These are phyloP conservation scores for Scatophagus argus DNA, from an alignment of 2,113 vertebrate genomes.

Conservation along the genomic window DNA sequence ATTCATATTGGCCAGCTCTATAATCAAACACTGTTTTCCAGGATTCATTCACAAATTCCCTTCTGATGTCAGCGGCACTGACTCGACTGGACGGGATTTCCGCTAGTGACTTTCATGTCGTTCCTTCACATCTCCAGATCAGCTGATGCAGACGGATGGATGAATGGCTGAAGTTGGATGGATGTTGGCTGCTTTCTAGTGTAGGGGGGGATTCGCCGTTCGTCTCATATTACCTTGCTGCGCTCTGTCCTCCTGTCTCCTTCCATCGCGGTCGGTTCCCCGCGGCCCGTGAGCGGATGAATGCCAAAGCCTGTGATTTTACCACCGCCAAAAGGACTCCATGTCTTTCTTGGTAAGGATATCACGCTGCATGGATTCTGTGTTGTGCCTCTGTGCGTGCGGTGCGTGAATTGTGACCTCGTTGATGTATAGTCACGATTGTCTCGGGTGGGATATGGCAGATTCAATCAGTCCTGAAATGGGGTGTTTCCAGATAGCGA, in stretches of 20 bases:
- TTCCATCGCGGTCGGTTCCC: slow-evolving; percentile 34
- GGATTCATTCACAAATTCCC: not conserved
- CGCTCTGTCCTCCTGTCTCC: slow-evolving; percentile 1
- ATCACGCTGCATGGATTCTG: slow-evolving; percentile 1
- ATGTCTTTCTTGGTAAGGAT: slow-evolving; percentile 88
- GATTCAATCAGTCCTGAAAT: not conserved
- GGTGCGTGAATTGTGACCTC: slow-evolving; percentile 2
- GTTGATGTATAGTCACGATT: slow-evolving; percentile 30
- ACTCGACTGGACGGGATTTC: slow-evolving; percentile 4
- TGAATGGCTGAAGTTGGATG: slow-evolving; percentile 29
- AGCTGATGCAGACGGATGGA: slow-evolving; percentile 34
- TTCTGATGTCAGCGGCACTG: not conserved
- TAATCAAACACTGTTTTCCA: not conserved
- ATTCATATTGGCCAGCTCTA: too few species aligned
- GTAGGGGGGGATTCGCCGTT: slow-evolving; percentile 17
- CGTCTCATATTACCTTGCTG: slow-evolving; percentile 39
- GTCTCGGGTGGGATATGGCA: slow-evolving; percentile 2
- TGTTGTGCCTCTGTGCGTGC: not conserved
- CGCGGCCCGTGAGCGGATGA: slow-evolving; percentile 72
- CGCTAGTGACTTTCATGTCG: not conserved
- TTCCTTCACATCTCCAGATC: slow-evolving; percentile 4
- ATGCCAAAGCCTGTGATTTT: slow-evolving; percentile 59
- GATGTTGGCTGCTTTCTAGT: slow-evolving; percentile 46
- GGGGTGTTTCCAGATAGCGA: not conserved
- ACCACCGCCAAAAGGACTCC: slow-evolving; percentile 73